These are phyloP conservation scores for Drosophila tani DNA, from an alignment of 1,140 invertebrate genomes.

Conservation along the genomic window DNA sequence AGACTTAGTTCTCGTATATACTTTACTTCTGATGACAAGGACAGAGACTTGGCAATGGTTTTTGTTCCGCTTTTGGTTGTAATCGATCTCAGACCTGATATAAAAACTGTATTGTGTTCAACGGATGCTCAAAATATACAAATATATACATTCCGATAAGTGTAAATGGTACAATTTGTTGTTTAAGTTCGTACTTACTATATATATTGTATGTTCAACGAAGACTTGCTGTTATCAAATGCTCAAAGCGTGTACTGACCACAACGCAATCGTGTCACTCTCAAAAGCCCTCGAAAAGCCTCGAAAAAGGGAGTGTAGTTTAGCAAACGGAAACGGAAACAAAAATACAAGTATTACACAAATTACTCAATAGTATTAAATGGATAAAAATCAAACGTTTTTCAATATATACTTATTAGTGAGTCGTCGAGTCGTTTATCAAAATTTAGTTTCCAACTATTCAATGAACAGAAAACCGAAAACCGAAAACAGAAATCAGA, in stretches of 20 bases:
- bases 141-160: conserved; percentile 24
- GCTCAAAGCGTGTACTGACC: conserved; percentile 61
- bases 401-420: conserved; percentile 60
- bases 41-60: conserved; percentile 18
- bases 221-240: conserved; percentile 51
- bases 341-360: conserved; percentile 49
- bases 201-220: conserved; percentile 54
- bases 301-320: conserved; percentile 24
- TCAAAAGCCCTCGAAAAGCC: neutral
- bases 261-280: conserved; percentile 46
- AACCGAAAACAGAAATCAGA: conserved; percentile 17
- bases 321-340: conserved; percentile 34
- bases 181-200: conserved; percentile 19
- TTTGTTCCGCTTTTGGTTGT: conserved; percentile 53
- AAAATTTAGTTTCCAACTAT: conserved; percentile 46
- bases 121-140: conserved; percentile 62
- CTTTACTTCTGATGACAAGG: neutral
- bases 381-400: conserved; percentile 65
- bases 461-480: conserved; percentile 23
- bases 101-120: conserved; percentile 69
- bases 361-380: conserved; percentile 74
- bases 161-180: conserved; percentile 41
- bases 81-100: conserved; percentile 53
- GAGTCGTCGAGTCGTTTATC: conserved; percentile 42
- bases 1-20: conserved; percentile 15